Evolutionary conservation across 2,113 vertebrate species (phyloP), one percentile per base, ranked within the genome.

Genomic region (Glareola pratincola): DNA sequence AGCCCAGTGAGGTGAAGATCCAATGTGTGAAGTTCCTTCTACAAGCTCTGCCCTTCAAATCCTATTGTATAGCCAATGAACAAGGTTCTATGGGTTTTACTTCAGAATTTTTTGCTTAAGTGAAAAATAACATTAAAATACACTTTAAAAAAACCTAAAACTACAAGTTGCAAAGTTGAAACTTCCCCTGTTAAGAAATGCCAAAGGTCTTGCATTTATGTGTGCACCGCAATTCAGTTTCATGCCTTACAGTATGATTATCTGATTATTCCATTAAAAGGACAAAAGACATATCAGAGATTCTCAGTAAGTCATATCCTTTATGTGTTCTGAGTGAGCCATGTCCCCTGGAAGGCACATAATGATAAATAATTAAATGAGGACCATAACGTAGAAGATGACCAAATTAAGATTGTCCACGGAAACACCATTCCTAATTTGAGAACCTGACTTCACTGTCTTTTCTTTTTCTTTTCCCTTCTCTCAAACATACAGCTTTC

Each of bases 41-140:
- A 36, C 16, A 91, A 41, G 7, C 16, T 82, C 62, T 76, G 34
- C 20, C 27, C 47, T 74, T 84, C 78, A 48, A 83, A 89, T 67
- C 21, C 71, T n/a, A 24, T 12, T 1, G 4, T 10, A 48, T 1
- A 68, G 67, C 30, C 7, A 80, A 67, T 7, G 18, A 87, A 13
- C 5, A 23, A 0, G 0, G 34, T 47, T 51, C n/a, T 30, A 0
- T 8, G 30, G 24, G 32, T 14, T 91, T 64, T 60, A 80, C 32
- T 41, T 24, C 51, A 39, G 32, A 29, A 4, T 9, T 29, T 66
- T 83, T 59, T 73, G 12, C 34, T 73, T 47, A 32, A 12, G 21
- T 37, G 27, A 79, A 88, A 93, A 73, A 23, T 23, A 62, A 47
- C 9, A 66, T 20, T 82, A 71, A 90, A 92, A 91, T 34, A 73